These are phyloP conservation scores for Nasonovia ribisnigri DNA, from an alignment of 2,888 invertebrate species.

Conservation along the genomic window DNA sequence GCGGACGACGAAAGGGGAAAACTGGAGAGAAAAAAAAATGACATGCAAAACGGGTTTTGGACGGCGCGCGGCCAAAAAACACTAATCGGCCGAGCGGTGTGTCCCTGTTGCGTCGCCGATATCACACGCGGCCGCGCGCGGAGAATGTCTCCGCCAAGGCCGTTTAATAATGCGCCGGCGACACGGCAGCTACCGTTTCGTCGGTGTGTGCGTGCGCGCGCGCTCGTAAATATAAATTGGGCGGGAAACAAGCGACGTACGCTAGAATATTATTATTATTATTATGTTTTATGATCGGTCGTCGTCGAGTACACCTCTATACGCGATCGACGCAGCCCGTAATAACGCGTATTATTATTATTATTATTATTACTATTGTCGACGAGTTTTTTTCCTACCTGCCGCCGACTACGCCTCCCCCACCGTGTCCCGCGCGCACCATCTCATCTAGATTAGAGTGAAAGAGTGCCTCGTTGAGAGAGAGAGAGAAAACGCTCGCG, in stretches of 20 bases:
- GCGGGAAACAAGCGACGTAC: constrained; percentile 38
- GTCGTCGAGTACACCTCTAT: background rate
- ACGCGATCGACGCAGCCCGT: background rate
- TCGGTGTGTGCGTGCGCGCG: background rate
- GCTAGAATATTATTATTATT: constrained; percentile 11
- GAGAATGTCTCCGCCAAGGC: constrained; percentile 47
- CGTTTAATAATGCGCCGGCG: constrained; percentile 12
- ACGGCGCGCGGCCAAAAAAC: background rate
- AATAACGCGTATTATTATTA: background rate
- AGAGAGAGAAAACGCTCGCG: background rate
- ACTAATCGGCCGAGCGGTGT: background rate
- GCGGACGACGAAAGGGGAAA: background rate
- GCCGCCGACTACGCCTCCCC: constrained; percentile 7
- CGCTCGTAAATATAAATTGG: constrained; percentile 24
- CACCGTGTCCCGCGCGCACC: background rate
- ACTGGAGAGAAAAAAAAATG: background rate
- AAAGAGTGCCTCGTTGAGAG: background rate
- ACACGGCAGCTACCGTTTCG: constrained; percentile 29
- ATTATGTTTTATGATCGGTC: background rate
- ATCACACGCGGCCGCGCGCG: background rate
- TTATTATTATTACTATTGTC: background rate
- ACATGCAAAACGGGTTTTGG: background rate
- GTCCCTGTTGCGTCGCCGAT: constrained; percentile 48
- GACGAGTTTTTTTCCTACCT: background rate
- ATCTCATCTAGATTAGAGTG: background rate